Evolutionary conservation across 2,888 invertebrate genomes (phyloP).

Genomic region (Brenthis hecate): DNA sequence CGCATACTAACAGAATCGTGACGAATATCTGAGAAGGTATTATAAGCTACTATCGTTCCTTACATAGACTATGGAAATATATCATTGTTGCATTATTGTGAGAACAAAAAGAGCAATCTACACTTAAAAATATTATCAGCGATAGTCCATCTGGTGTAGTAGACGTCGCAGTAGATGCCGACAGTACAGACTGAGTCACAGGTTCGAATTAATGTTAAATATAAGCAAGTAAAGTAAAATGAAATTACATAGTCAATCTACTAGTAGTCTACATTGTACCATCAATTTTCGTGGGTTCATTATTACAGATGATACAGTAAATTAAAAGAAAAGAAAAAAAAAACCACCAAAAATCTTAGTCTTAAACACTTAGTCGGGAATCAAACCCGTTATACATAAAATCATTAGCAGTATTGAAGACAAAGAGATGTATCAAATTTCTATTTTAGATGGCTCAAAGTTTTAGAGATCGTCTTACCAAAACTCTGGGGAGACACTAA

Average conservation of each 20-base stretch:
- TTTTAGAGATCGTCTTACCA: slow-evolving; percentile 13
- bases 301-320: too few relatives aligned
- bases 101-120: neutral
- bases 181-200: neutral
- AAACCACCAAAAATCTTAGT: too few relatives aligned
- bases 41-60: slow-evolving; percentile 12
- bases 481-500: slow-evolving; percentile 13
- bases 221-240: too few relatives aligned
- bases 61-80: slow-evolving; percentile 8
- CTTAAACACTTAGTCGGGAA: neutral
- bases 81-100: slow-evolving; percentile 16
- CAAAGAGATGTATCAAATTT: neutral
- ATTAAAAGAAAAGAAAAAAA: too few relatives aligned
- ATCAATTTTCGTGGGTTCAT: too few relatives aligned
- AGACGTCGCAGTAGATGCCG: neutral
- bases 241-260: too few relatives aligned
- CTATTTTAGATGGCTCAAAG: slow-evolving; percentile 6
- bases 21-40: slow-evolving; percentile 17
- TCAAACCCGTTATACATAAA: neutral
- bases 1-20: slow-evolving; percentile 9
- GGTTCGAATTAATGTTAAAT: too few relatives aligned
- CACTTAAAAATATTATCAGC: neutral
- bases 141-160: neutral
- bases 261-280: too few relatives aligned
- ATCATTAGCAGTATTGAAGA: neutral